Conservation (phyloP, 2,888 invertebrate genomes). For the Agrochola litura region DNA sequence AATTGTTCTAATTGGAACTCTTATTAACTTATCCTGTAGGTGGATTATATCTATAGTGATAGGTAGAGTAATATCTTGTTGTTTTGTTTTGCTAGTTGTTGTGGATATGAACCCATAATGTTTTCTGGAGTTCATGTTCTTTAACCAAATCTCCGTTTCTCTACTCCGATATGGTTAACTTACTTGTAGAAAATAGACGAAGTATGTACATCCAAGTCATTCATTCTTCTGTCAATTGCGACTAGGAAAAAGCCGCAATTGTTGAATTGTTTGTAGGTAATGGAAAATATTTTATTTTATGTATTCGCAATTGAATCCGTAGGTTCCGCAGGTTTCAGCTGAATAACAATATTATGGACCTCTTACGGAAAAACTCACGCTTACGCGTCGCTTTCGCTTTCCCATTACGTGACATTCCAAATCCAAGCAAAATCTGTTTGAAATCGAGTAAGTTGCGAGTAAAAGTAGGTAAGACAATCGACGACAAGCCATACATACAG, state of each 20-base stretch:
- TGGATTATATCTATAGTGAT: constrained; percentile 12
- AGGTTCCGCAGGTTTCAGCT: not conserved
- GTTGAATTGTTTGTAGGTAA: not conserved
- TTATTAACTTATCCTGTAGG: constrained; percentile 58
- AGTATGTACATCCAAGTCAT: not conserved
- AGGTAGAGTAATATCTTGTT: not conserved
- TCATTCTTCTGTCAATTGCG: not conserved
- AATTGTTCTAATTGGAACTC: constrained; percentile 62
- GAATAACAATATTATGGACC: not conserved
- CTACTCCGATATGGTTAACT: not conserved
- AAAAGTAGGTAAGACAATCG: constrained; percentile 16
- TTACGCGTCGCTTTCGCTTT: constrained; percentile 55
- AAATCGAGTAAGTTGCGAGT: constrained; percentile 18
- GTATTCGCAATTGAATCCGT: not conserved
- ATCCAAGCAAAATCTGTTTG: constrained; percentile 18
- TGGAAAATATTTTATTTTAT: not conserved
- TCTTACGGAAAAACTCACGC: constrained; percentile 21
- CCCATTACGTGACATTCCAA: constrained; percentile 44
- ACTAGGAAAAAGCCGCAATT: not conserved
- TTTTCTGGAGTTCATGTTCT: not conserved
- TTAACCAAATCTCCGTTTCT: not conserved
- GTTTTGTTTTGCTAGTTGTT: constrained; percentile 13
- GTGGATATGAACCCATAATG: not conserved
- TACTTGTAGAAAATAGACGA: not conserved
- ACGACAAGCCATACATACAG: not conserved